phyloP scores from a whole-genome alignment of 2,797 vertebrate genomes.

The Mus minutoides region DNA sequence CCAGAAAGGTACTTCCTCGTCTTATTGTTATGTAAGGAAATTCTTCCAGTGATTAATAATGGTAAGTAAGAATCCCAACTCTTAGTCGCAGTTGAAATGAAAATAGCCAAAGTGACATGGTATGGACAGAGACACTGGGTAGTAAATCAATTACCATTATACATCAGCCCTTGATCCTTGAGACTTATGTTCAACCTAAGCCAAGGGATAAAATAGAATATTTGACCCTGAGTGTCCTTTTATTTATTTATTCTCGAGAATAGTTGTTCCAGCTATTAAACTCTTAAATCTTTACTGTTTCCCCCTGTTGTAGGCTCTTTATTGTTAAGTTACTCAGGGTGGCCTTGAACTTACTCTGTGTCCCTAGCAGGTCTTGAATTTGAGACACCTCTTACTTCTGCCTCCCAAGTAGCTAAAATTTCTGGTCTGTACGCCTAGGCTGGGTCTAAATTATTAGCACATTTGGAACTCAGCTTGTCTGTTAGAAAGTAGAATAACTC shows the following conservation, averaged over 20 bases:
- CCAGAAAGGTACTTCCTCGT: background rate
- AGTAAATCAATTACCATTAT: background rate
- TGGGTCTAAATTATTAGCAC: background rate
- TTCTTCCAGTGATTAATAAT: background rate
- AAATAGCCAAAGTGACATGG: background rate
- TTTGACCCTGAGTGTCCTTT: background rate
- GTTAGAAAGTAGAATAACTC: background rate
- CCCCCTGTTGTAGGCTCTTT: background rate
- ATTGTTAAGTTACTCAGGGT: background rate
- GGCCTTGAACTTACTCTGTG: background rate
- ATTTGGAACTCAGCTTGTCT: conserved; percentile 30
- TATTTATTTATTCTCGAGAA: background rate
- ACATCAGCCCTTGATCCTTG: background rate
- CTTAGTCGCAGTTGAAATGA: background rate
- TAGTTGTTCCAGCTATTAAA: background rate
- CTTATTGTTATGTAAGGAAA: background rate
- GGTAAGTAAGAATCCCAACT: background rate
- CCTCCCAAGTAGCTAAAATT: background rate
- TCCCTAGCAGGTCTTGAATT: background rate
- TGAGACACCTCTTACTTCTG: background rate
- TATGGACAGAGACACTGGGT: fast-evolving
- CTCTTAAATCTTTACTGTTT: background rate
- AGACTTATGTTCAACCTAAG: background rate
- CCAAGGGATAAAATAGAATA: background rate
- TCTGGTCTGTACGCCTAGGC: background rate